These are phyloP conservation scores for Oncopodura yosiiana DNA, from an alignment of 1,140 invertebrate genomes.

Conservation along the genomic window DNA sequence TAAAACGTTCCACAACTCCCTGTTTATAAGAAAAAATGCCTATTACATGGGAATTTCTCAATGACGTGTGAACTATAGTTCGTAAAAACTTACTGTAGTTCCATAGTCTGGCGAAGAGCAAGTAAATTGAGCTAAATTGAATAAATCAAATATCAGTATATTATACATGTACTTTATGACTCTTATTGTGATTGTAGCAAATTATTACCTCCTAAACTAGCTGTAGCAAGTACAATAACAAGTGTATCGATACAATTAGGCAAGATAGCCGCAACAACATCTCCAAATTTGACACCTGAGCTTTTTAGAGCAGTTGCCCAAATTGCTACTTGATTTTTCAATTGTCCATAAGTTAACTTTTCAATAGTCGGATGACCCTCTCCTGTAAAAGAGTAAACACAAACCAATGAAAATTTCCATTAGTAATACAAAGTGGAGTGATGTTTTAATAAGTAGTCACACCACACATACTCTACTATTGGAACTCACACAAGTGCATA, in stretches of 20 bases:
- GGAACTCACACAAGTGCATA: no score
- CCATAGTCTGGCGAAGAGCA: slow-evolving; percentile 52
- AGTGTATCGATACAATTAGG: slow-evolving; percentile 40
- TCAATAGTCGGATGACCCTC: slow-evolving; percentile 39
- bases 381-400: slow-evolving; percentile 35
- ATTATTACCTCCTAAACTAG: slow-evolving; percentile 45
- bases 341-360: slow-evolving; percentile 40
- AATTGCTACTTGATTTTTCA: slow-evolving; percentile 39
- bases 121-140: slow-evolving; percentile 51
- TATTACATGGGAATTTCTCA: not conserved
- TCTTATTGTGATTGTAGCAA: no score
- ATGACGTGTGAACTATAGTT: not conserved
- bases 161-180: not conserved
- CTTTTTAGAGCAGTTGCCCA: slow-evolving; percentile 42
- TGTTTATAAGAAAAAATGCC: slow-evolving; percentile 27
- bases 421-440: no score
- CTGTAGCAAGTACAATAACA: slow-evolving; percentile 47
- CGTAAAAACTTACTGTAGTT: slow-evolving; percentile 39
- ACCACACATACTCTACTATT: no score
- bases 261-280: slow-evolving; percentile 44
- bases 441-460: no score
- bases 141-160: slow-evolving; percentile 28
- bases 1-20: slow-evolving; percentile 45
- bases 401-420: not conserved
- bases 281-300: slow-evolving; percentile 41